Base-by-base conservation (phyloP, 2,113 vertebrate genomes). In the Amia ocellicauda region DNA sequence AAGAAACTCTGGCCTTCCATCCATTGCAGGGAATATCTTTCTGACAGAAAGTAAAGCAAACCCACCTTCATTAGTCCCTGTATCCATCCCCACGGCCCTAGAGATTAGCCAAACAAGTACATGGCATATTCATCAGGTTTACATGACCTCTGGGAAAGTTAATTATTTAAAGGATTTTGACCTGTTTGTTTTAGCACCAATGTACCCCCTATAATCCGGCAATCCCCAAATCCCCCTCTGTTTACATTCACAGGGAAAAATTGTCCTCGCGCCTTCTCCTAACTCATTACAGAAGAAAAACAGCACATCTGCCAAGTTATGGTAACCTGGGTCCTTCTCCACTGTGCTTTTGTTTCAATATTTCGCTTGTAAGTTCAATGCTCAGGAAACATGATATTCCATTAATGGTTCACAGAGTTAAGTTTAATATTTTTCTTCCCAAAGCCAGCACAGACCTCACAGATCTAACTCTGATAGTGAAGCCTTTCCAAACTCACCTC, bases 381-480 rank as follows among this genome's bases (percentile, higher is more conserved):
- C 49, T 50, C 58, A 62, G 58, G 26, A 56, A 78, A 74, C 2
- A 2, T 14, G 54, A 71, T 58, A 63, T 27, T 60, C 26, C 68
- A 62, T 58, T 62, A 53, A 40, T 61, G 17, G 9, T 59, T 23
- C 50, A 11, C 5, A 36, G 31, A 11, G 31, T 36, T 7, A 36
- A 53, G 45, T 41, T 49, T 52, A 51, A 28, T 67, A 69, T 81
- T 76, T 77, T 64, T n/a, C n/a, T 43, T 70, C 17, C 67, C 65
- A 82, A 80, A 75, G 78, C 66, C 77, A 64, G 71, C 8, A 9
- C n/a, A 45, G 31, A 51, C 36, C 31, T 42, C 40, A 36, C 31
- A 36, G 31, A 36, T 36, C 1, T 36, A 7, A 36, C 31, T 11
- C 11, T 11, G 5, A 36, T 36, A 11, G 31, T 11, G 5, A 11